Base-by-base conservation (phyloP, 2,888 invertebrate species). In the Priocnemis perturbator region DNA sequence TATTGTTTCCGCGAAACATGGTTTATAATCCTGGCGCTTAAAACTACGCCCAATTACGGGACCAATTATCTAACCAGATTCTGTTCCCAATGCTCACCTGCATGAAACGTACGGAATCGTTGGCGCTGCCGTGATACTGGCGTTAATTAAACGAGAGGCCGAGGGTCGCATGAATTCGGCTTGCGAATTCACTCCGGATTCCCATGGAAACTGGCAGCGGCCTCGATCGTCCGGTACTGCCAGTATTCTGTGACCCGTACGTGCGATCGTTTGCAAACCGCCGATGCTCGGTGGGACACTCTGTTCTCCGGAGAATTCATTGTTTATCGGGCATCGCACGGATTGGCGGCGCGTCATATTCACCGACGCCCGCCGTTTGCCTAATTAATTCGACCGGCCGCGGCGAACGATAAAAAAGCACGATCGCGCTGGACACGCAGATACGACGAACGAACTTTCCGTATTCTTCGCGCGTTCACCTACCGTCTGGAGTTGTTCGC, bases 141-240 rank as follows among this genome's bases (percentile, higher is more conserved):
- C 58, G 72, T 79, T 77, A 75, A 79, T 79, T 77, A 79, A 79
- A 79, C 72, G 65, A 50, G 64, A 67, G 60, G n/a, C 44, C 26
- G 77, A 68, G 65, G 62, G 47, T 17, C 58, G 58, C 19, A 19
- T 19, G 55, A 55, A 55, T 26, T 55, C 23, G 26, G 9, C 23
- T 15, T 11, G 60, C 69, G 67, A 65, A 64, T 67, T 73, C 44
- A n/a, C 20, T 47, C 58, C 45, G 57, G 71, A 76, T 75, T 67
- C 71, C 67, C 78, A 64, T 71, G 73, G 73, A 74, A 74, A 70
- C 67, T 50, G 58, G 45, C 53, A 26, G 37, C 53, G 44, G 69
- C 58, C 61, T 57, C 68, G 69, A 68, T 78, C 78, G 68, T 64
- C 67, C 53, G 64, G 52, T 60, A 57, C 59, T 78, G 71, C 73